Evolutionary conservation across 2,113 vertebrate species (phyloP).

Genomic region (Chlamydotis undulata): DNA sequence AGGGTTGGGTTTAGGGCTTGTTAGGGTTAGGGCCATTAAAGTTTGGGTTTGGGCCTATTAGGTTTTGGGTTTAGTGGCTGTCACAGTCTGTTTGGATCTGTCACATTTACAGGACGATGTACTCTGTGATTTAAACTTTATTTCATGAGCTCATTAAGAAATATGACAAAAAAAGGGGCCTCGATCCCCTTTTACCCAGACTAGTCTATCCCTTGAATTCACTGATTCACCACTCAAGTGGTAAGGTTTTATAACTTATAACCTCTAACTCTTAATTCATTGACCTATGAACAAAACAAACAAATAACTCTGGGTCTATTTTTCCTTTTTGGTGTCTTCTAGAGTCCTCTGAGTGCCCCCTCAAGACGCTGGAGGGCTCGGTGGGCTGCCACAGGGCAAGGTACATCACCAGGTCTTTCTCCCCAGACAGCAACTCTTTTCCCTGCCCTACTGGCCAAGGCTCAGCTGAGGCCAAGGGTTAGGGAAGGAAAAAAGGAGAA

Average conservation of each 20-base stretch:
- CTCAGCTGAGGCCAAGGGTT: too few relatives aligned
- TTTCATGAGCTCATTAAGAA: neutral
- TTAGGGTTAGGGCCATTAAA: neutral
- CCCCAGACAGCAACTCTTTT: too few relatives aligned
- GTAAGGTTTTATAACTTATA: neutral
- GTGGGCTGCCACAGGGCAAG: too few relatives aligned
- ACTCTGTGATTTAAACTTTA: neutral
- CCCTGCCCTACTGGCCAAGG: too few relatives aligned
- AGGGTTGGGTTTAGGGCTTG: neutral
- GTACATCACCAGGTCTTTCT: too few relatives aligned
- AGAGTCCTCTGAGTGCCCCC: neutral
- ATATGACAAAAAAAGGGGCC: neutral
- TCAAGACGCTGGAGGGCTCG: too few relatives aligned
- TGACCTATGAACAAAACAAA: neutral
- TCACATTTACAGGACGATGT: neutral
- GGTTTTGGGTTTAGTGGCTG: neutral
- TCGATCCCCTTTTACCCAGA: neutral
- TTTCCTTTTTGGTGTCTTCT: neutral
- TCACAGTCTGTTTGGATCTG: neutral
- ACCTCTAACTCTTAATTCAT: neutral
- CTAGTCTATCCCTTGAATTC: too few relatives aligned
- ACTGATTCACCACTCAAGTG: neutral
- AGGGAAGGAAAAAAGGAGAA: too few relatives aligned
- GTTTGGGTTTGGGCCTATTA: neutral
- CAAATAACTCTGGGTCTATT: too few relatives aligned